Evolutionary conservation across 2,888 invertebrate genomes (phyloP).

Genomic region (Tenthredo mesomela): DNA sequence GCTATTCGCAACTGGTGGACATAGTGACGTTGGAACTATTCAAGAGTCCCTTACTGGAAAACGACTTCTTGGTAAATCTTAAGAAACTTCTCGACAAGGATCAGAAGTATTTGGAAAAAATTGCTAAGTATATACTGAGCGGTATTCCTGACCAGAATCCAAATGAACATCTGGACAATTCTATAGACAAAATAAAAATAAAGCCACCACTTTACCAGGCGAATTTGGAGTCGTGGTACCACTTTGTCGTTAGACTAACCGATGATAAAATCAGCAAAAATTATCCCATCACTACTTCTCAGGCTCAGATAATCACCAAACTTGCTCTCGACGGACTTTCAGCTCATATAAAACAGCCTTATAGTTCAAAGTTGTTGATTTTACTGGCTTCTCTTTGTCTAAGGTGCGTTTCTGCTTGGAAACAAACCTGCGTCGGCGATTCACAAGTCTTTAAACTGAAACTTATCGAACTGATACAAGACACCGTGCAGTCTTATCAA

Average conservation of each 20-base stretch:
- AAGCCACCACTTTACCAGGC: conserved; percentile 69
- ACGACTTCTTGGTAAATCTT: conserved; percentile 71
- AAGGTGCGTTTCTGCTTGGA: conserved; percentile 72
- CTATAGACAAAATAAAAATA: conserved; percentile 52
- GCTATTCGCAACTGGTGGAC: conserved; percentile 75
- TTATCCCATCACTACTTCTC: conserved; percentile 65
- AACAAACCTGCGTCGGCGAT: conserved; percentile 68
- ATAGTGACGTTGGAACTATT: conserved; percentile 75
- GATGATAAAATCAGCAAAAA: conserved; percentile 69
- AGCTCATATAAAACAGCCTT: conserved; percentile 66
- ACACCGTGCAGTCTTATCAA: conserved; percentile 71
- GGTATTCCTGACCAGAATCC: conserved; percentile 56
- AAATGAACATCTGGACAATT: conserved; percentile 25
- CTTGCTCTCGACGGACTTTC: conserved; percentile 70
- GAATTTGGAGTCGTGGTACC: conserved; percentile 75
- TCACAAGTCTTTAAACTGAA: conserved; percentile 63
- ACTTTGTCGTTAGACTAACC: conserved; percentile 74
- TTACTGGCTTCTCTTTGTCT: conserved; percentile 71
- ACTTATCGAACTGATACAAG: conserved; percentile 70
- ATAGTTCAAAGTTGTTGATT: conserved; percentile 69
- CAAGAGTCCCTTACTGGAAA: conserved; percentile 70
- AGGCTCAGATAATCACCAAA: conserved; percentile 68
- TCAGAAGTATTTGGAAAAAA: conserved; percentile 67
- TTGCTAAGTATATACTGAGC: conserved; percentile 68
- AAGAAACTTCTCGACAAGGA: conserved; percentile 71